These are phyloP conservation scores for Bombus breviceps DNA, from an alignment of 1,140 invertebrate genomes.

Conservation along the genomic window DNA sequence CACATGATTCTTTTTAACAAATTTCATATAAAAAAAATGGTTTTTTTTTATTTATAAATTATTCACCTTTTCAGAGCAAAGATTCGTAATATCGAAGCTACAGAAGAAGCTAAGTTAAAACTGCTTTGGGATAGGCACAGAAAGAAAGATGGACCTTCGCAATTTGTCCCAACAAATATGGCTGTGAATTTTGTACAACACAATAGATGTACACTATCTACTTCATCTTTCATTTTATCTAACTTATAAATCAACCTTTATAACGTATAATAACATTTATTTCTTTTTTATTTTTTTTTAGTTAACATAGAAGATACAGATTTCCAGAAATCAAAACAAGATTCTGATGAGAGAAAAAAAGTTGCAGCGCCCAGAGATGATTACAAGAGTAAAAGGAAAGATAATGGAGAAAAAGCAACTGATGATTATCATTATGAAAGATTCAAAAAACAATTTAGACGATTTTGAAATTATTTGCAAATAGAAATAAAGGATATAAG, in stretches of 20 bases:
- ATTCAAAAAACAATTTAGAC: conserved; percentile 97
- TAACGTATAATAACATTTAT: background rate
- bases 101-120: conserved; percentile 97
- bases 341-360: conserved; percentile 83
- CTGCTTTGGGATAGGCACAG: conserved; percentile 93
- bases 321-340: conserved; percentile 84
- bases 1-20: background rate
- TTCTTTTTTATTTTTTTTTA: conserved; percentile 80
- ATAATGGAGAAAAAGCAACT: conserved; percentile 94
- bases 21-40: background rate
- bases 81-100: conserved; percentile 98
- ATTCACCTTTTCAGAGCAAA: conserved; percentile 87
- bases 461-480: conserved; percentile 86
- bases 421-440: conserved; percentile 99
- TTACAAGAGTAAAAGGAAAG: conserved; percentile 86
- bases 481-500: background rate
- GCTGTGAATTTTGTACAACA: conserved; percentile 99
- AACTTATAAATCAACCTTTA: background rate
- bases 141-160: conserved; percentile 96
- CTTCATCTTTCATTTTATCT: conserved; percentile 39
- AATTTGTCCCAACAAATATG: conserved; percentile 98
- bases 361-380: conserved; percentile 83
- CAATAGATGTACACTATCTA: conserved; percentile 90
- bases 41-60: conserved; percentile 13
- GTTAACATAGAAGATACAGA: conserved; percentile 92